Evolutionary conservation across 2,113 vertebrate genomes (phyloP).

Genomic region (Sebastes fasciatus): DNA sequence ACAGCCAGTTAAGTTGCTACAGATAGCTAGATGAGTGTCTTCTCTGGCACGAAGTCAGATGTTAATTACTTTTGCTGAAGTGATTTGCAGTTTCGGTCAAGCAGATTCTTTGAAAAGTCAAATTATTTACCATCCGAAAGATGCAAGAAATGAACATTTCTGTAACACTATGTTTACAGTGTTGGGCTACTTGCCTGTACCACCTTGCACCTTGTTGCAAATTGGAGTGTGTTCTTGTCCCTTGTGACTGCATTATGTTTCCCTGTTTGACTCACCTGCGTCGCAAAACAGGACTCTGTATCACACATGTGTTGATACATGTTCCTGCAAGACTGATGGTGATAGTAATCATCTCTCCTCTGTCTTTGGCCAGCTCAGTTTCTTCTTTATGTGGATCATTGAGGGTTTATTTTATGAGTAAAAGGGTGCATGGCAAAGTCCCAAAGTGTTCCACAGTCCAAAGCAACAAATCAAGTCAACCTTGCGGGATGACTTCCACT

Average conservation of each 20-base stretch:
- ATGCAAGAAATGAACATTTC: background rate
- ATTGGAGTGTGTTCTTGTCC: background rate
- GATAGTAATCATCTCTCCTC: background rate
- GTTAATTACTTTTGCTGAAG: background rate
- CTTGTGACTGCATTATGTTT: background rate
- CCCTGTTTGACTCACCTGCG: background rate
- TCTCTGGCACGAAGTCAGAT: background rate
- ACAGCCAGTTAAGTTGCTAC: background rate
- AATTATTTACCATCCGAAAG: background rate
- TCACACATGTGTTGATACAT: background rate
- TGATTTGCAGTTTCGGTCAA: background rate
- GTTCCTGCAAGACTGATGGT: background rate
- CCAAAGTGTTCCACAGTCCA: background rate
- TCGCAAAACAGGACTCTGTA: background rate
- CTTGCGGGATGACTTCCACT: background rate
- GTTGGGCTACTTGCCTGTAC: background rate
- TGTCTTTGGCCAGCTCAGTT: background rate
- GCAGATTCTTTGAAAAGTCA: background rate
- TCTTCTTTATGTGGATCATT: background rate
- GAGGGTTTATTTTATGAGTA: constrained; percentile 5
- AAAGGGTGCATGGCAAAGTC: constrained; percentile 19
- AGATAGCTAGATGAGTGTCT: background rate
- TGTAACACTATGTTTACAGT: background rate
- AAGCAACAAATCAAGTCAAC: background rate
- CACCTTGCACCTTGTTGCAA: background rate